Evolutionary conservation across 1,140 invertebrate genomes (phyloP), one percentile per base, ranked within the genome.

Genomic region (Dreissena rostriformis): DNA sequence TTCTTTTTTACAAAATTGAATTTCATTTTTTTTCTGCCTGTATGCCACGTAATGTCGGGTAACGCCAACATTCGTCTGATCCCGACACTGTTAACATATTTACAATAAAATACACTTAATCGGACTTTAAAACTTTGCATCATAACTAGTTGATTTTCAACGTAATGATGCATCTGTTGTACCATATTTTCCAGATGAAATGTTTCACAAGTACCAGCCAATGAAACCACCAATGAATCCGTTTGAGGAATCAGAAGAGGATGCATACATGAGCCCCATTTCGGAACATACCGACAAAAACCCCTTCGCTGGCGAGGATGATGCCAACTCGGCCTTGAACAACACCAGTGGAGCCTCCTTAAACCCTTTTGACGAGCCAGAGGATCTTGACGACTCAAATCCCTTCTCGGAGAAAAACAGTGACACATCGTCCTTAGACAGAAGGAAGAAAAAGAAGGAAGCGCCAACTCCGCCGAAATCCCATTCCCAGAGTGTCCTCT

Each of bases 321-420:
- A 63, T 12, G 52, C 63, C 15, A 39, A 39, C 4, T 39, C 39
- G 8, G 39, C 39, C 39, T 39, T 39, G 8, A 66, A 75, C 57
- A 82, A 73, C 24, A n/a, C 77, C 14, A n/a, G 17, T 39, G 26
- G 17, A 22, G 53, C 0, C 6, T 26, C 51, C 12, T 76, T 70
- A 17, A 88, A 90, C 81, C 89, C 85, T n/a, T 90, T 88, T 81
- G 84, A 86, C 24, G 87, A 88, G 15, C 80, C 86, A 15, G 67
- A 68, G 66, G 76, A 68, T 22, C n/a, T 87, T 0, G 74, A 84
- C 67, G 73, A 75, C 12, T 15, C 67, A 15, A 86, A 83, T 71
- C 85, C 85, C 52, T 82, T 86, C 49, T 76, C 73, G 0, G 84
- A 86, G 19, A 82, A 70, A 6, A 75, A 53, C 67, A 68, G 19